Base-by-base conservation (phyloP, 2,888 invertebrate species). In the Mamestra brassicae region DNA sequence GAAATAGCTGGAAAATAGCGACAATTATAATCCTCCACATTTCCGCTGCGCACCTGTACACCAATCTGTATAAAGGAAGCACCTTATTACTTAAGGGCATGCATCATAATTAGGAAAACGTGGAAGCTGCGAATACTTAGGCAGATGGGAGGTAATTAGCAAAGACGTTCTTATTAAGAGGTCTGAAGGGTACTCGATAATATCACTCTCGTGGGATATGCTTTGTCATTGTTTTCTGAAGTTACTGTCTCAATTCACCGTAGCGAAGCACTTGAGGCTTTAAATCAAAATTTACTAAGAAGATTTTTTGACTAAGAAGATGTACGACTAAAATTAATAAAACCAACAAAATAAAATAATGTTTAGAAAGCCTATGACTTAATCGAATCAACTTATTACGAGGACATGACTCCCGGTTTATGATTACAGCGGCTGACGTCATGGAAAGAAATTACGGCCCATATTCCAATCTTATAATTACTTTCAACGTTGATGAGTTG, bases 61-160 rank as follows among this genome's bases (percentile, higher is more conserved):
- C 58, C 15, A 3, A 69, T 50, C 26, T 38, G 58, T 65, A 26
- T 78, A 71, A 80, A 76, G 61, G 70, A 83, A 72, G 76, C 68
- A 77, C 62, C 75, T 77, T 71, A 72, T 82, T 79, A 80, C 79
- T 75, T 81, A 71, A 67, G 76, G 54, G 36, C 38, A 66, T 76
- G 73, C 70, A 82, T 84, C 73, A 81, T 87, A 83, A 87, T 82
- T 79, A 54, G 67, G 80, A 74, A 78, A 73, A 54, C 26, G 71
- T 70, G 50, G 64, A 71, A 78, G 72, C 72, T 74, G 75, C 64
- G 74, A 80, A 80, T 75, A 84, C 85, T 88, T 76, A 78, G 36
- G 61, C 72, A 66, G 73, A 74, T 34, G 65, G 63, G 64, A 55
- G 57, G 65, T 75, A 83, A 85, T 81, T 76, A 83, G 76, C 61